Evolutionary conservation across 2,888 invertebrate species (phyloP), one percentile per base, ranked within the genome.

Genomic region (Neuroscelio doddi): DNA sequence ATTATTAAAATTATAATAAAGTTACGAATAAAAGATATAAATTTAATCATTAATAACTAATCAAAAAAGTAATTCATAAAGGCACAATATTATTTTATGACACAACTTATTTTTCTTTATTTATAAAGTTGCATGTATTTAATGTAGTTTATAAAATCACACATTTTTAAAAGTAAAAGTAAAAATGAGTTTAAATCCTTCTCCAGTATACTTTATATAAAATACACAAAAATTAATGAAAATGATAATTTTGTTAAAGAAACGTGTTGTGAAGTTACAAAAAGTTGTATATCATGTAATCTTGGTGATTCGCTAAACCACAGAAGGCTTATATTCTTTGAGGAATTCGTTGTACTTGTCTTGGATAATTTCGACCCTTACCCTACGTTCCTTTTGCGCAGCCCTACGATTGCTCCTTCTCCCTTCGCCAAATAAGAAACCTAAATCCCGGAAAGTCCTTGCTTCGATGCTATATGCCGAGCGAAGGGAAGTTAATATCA

Each of bases 401-500:
- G 21, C 8, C 42, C 16, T 32, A 12, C 30, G 17, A 14, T 15
- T 30, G 8, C 32, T 17, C 10, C 15, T 46, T 32, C 29, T 32
- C 27, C 27, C 30, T 16, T 27, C 12, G 16, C 27, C 21, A 29
- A 44, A 44, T 38, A 15, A 44, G 44, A 46, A 32, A 24, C 16
- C 47, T 47, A 34, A 47, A 47, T 47, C 34, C 30, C 30, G n/a
- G 24, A 21, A 17, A 47, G 47, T 47, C 24, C 34, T 39, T 39
- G 39, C 38, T 16, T 38, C 38, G 38, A 5, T 17, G 32, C 30
- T 41, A 41, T 46, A 34, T 34, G 38, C 17, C 21, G 41, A 56
- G 27, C 29, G 27, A 42, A 61, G 41, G 62, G 62, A 47, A 65
- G 65, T 59, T 74, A 75, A 75, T 75, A 72, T 75, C 63, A 57